A percentile compares a stretch with the other conserved stretches of the same genome.
These are phyloP conservation scores for Lepus oiostolus DNA, from an alignment of 2,797 vertebrate species.

Conservation along the genomic window DNA sequence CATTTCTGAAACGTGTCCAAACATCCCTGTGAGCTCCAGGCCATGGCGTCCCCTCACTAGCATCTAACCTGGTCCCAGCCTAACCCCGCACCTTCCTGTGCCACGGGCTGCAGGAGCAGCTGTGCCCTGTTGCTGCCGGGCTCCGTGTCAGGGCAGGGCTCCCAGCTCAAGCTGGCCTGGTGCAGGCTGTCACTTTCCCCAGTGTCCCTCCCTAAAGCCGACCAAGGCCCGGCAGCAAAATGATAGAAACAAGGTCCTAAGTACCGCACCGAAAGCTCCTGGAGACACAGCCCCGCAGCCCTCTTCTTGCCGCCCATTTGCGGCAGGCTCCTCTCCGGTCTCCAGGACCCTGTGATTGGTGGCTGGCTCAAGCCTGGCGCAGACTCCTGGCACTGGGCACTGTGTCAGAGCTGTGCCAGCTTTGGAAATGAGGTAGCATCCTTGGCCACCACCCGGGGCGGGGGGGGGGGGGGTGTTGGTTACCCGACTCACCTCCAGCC, in stretches of 20 bases:
- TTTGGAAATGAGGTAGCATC: conserved; percentile 11
- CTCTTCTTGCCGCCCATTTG: background rate
- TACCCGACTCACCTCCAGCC: conserved; percentile 17
- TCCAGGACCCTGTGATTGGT: background rate
- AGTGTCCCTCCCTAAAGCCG: background rate
- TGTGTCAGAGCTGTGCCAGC: background rate
- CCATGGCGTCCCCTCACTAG: background rate
- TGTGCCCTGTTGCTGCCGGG: background rate
- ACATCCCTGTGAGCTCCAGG: background rate
- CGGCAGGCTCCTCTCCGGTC: conserved; percentile 8
- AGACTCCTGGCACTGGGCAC: conserved; percentile 23
- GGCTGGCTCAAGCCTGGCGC: conserved; percentile 15
- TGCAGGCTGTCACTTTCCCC: background rate
- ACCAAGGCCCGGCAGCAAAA: background rate
- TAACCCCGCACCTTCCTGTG: background rate
- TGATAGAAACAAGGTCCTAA: background rate
- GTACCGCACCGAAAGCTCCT: background rate
- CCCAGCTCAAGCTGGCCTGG: background rate
- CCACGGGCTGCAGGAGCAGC: rapidly evolving
- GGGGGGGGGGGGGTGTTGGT: background rate
- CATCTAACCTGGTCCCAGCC: background rate
- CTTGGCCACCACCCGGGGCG: background rate
- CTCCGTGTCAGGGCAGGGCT: background rate
- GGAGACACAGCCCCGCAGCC: background rate
- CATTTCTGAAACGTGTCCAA: background rate